phyloP scores from a whole-genome alignment of 2,888 invertebrate species.

The Amiota mariae region DNA sequence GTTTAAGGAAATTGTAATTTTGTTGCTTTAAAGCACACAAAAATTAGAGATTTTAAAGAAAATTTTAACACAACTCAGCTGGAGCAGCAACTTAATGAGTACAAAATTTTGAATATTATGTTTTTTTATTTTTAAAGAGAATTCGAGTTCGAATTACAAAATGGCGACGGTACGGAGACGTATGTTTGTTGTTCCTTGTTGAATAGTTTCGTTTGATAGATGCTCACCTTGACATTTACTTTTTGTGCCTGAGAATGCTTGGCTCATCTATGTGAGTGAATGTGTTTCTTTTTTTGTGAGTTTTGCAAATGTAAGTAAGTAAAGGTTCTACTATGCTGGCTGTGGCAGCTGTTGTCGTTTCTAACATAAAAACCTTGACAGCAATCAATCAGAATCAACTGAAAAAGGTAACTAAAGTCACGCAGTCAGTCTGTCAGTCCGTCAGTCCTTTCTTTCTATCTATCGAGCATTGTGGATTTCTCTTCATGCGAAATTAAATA shows the following conservation, averaged over 20 bases:
- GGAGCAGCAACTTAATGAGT: no score
- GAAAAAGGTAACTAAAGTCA: slow-evolving; percentile 56
- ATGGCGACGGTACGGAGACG: slow-evolving; percentile 4
- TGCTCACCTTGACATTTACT: slow-evolving; percentile 29
- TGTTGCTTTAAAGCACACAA: no score
- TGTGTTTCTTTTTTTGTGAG: neutral
- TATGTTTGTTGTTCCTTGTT: neutral
- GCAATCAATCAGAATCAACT: slow-evolving; percentile 60
- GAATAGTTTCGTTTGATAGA: slow-evolving; percentile 22
- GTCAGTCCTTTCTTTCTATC: neutral
- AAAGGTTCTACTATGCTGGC: neutral
- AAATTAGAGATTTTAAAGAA: neutral
- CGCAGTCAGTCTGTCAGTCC: no score
- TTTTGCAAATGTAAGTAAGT: neutral
- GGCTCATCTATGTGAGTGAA: neutral
- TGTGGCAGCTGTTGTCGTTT: slow-evolving; percentile 13
- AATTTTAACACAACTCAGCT: neutral
- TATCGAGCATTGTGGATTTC: neutral
- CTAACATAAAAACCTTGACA: slow-evolving; percentile 49
- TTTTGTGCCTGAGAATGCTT: neutral
- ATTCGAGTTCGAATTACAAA: slow-evolving; percentile 20
- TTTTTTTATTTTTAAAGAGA: no score
- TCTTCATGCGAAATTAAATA: slow-evolving; percentile 23
- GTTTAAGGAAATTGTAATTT: neutral
- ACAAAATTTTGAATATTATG: no score